Evolutionary conservation across 53 echinoderm and acorn worm genomes (phyloP).

Genomic region (Holothuria scabra): DNA sequence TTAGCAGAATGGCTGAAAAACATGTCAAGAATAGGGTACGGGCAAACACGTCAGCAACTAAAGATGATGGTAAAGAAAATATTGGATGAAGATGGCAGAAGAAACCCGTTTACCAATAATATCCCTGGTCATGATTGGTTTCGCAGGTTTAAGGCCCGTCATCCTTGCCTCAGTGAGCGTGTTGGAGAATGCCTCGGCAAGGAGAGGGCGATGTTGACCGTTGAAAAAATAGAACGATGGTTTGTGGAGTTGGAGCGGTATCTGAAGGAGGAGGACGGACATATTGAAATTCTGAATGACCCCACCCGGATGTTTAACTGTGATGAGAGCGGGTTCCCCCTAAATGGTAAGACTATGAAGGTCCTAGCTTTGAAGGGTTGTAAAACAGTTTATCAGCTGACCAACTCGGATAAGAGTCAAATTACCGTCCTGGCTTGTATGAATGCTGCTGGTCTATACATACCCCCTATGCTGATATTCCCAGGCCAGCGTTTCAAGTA

Average conservation of each 20-base stretch:
- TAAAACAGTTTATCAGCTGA: constrained; percentile 23
- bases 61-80: too few species aligned
- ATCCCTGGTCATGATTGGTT: constrained; percentile 56
- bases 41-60: too few species aligned
- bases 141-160: constrained; percentile 3
- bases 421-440: constrained; percentile 38
- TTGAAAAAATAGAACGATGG: neutral
- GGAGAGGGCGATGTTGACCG: neutral
- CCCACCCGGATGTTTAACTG: constrained; percentile 25
- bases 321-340: constrained; percentile 47
- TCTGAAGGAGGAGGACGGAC: neutral
- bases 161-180: constrained; percentile 9
- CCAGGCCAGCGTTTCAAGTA: constrained; percentile 46
- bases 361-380: constrained; percentile 17
- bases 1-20: neutral
- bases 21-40: too few species aligned
- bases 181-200: neutral
- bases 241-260: neutral
- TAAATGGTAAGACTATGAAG: constrained; percentile 5
- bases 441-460: constrained; percentile 14
- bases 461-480: constrained; percentile 41
- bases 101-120: constrained; percentile 41
- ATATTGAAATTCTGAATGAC: constrained; percentile 35
- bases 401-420: constrained; percentile 20
- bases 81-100: constrained; percentile 4